Evolutionary conservation across 2,797 vertebrate genomes (phyloP), one percentile per base, ranked within the genome.

Genomic region (Staurois parvus): DNA sequence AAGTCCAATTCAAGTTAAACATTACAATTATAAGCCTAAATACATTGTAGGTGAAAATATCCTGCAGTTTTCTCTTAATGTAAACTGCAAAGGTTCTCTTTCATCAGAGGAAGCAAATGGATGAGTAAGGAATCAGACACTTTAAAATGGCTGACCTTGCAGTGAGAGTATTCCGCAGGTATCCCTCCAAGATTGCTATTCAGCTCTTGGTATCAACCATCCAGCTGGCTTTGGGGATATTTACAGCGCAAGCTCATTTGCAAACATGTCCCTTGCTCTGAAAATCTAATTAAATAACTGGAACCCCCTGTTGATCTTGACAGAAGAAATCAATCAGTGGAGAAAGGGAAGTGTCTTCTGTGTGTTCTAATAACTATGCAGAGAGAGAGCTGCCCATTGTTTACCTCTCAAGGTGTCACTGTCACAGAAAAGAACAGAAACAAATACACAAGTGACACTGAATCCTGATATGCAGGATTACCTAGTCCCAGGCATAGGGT

Each of bases 271-370:
- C 80, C 76, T 83, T 83, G 48, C 45, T 68, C 76, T 69, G 76
- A 83, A 87, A 87, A 87, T 87, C 76, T 83, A 87, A 87, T 87
- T 83, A 83, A 87, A 83, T 83, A 83, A 79, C 81, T 83, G 75
- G 70, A 83, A 68, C 81, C 85, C 81, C 76, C 81, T 83, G 81
- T 83, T 79, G 85, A 79, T 87, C 76, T 83, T 83, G 76, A 83
- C 82, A 83, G 85, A 72, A 87, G 67, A 83, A 87, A 83, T 87
- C 85, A 87, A 87, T 87, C 81, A 83, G 17, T 15, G 76, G 56
- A 74, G 81, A 79, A 83, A 87, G 81, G 85, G 68, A 73, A 74
- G 77, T 83, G 75, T 83, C 85, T 87, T 42, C 76, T 56, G 69
- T 45, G 62, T 75, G n/a, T 79, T 83, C 79, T 83, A 67, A 73